Evolutionary conservation across 1,140 invertebrate genomes (phyloP), one percentile per base, ranked within the genome.

Genomic region (Carcinoscorpius rotundicauda): DNA sequence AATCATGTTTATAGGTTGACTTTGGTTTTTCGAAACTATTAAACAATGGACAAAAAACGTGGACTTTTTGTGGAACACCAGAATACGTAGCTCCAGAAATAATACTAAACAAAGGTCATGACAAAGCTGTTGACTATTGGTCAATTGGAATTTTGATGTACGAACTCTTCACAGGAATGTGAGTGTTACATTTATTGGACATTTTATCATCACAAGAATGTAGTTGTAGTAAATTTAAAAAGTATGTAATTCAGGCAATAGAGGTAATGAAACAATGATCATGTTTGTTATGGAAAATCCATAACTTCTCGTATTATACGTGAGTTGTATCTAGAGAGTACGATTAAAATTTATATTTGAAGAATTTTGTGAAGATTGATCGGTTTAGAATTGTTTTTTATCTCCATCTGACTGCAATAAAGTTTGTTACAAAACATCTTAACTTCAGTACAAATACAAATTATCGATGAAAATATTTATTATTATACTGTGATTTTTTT

Each of bases 11-110:
- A 8, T 49, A 67, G 66, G 91, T 96, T 51, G 95, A 98, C 78
- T 97, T 97, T 79, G 94, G 94, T 9, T 97, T 97, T 75, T 91
- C 93, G 5, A 97, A 97, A 78, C 83, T 86, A 68, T 81, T 97
- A 58, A 82, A 84, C 3, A 81, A 81, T 3, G 86, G 86, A 11
- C 81, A 84, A 57, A 94, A 94, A 77, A 96, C 95, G 0, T 97
- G 91, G 85, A 98, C 95, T 3, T 98, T 98, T 79, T 96, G 94
- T 70, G 95, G 96, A 3, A 98, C 91, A 3, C 90, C 90, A 0
- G 88, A 90, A 73, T 92, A 92, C 73, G 84, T 87, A 53, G 90
- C 93, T 4, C 93, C 93, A 0, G 93, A 97, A 81, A 88, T 97
- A 60, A 93, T 97, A 56, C 78, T 93, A 6, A 94, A 79, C 58